Evolutionary conservation across 2,797 vertebrate species (phyloP).

Genomic region (Sciaenops ocellatus): DNA sequence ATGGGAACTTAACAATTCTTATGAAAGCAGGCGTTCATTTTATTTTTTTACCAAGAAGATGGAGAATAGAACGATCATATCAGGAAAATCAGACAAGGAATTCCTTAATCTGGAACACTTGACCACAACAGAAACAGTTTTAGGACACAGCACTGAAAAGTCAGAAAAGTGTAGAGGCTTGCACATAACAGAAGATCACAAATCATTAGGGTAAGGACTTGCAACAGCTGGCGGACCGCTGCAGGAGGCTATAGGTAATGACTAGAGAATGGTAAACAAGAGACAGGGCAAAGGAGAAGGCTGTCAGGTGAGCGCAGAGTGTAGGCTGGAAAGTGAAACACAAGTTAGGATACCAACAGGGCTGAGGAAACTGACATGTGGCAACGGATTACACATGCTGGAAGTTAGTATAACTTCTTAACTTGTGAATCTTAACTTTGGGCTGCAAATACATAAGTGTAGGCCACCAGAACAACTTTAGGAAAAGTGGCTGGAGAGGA

Average conservation of each 20-base stretch:
- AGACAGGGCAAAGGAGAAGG: background rate
- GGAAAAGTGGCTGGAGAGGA: background rate
- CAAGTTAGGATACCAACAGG: background rate
- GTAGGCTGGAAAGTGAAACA: background rate
- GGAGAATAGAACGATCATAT: background rate
- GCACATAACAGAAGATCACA: background rate
- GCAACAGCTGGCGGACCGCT: background rate
- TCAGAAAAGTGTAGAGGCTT: background rate
- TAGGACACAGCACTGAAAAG: background rate
- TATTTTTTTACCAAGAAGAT: background rate
- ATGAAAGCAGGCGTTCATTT: background rate
- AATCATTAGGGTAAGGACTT: background rate
- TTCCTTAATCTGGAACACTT: background rate
- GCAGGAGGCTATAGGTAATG: conserved; percentile 10
- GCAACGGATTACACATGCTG: background rate
- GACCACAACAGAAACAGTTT: background rate
- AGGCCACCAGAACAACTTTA: background rate
- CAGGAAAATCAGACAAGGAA: background rate
- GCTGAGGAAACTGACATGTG: conserved; percentile 7
- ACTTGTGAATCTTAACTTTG: background rate
- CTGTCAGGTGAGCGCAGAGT: conserved; percentile 2
- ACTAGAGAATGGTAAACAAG: conserved; percentile 8
- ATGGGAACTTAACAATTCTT: background rate
- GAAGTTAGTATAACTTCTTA: background rate
- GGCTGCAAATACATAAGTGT: background rate